phyloP scores from a whole-genome alignment of 2,113 vertebrate genomes.

The Xiphias gladius region DNA sequence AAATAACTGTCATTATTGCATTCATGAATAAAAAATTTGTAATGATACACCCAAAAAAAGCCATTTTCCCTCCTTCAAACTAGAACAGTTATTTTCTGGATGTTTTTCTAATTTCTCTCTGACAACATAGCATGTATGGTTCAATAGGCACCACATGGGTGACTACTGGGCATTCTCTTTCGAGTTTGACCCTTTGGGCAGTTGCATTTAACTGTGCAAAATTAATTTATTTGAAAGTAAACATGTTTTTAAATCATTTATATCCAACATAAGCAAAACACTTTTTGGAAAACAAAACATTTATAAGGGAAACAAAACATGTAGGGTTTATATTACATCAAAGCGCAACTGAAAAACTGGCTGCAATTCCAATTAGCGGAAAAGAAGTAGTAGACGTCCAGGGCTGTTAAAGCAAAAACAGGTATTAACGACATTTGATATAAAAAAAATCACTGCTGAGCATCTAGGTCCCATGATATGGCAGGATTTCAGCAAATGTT shows the following conservation, averaged over 20 bases:
- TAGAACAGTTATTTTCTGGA: not conserved
- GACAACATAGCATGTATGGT: not conserved
- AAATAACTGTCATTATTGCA: not conserved
- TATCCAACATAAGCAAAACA: too few species aligned
- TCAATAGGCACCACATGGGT: not conserved
- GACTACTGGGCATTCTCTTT: not conserved
- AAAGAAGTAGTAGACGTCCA: too few species aligned
- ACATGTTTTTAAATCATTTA: too few species aligned
- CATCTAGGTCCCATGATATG: not conserved
- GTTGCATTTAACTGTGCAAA: not conserved
- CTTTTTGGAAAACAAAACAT: too few species aligned
- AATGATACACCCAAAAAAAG: not conserved
- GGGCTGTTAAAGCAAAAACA: not conserved
- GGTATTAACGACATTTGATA: not conserved
- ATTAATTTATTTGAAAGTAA: not conserved
- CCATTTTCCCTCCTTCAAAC: not conserved
- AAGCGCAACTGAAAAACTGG: not conserved
- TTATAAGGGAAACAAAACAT: too few species aligned
- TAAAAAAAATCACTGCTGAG: not conserved
- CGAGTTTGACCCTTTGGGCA: not conserved
- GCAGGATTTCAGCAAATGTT: conserved; percentile 18
- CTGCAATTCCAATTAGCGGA: too few species aligned
- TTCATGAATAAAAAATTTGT: not conserved
- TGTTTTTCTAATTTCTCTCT: not conserved
- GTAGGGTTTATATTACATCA: too few species aligned